These are phyloP conservation scores for Hemibagrus guttatus DNA, from an alignment of 2,797 vertebrate genomes.

Conservation along the genomic window DNA sequence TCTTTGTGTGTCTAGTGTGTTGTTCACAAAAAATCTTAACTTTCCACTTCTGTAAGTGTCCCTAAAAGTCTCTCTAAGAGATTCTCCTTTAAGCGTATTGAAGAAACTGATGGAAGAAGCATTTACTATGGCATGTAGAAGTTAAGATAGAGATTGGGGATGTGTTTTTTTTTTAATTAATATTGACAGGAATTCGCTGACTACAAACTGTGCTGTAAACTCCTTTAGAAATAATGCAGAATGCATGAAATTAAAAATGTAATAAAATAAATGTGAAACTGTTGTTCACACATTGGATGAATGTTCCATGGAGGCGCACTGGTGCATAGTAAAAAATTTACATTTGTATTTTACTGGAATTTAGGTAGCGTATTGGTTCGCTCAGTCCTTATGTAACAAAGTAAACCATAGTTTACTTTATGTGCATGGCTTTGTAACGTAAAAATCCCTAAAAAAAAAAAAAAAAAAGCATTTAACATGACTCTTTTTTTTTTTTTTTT, in stretches of 20 bases:
- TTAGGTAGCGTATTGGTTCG: neutral
- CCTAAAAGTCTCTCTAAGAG: no score
- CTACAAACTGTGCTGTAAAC: neutral
- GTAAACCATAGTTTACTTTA: neutral
- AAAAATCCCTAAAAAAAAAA: neutral
- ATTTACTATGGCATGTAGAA: neutral
- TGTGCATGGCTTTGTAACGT: neutral
- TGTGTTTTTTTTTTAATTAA: neutral
- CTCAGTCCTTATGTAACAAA: neutral
- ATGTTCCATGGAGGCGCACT: neutral
- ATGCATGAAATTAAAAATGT: neutral
- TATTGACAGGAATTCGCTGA: neutral
- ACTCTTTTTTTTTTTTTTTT: no score
- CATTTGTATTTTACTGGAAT: neutral
- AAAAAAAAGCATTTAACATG: neutral
- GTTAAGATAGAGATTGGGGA: neutral
- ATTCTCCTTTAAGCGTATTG: neutral
- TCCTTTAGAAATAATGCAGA: neutral
- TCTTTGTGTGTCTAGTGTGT: neutral
- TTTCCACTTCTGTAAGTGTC: neutral
- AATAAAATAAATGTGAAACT: neutral
- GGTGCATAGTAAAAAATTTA: neutral
- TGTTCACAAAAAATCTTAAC: neutral
- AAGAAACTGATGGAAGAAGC: neutral
- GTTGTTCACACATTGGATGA: neutral